A percentile compares a stretch with the other conserved stretches of the same genome.
phyloP scores from a whole-genome alignment of 2,113 vertebrate genomes.

The Bolborhynchus lineola region DNA sequence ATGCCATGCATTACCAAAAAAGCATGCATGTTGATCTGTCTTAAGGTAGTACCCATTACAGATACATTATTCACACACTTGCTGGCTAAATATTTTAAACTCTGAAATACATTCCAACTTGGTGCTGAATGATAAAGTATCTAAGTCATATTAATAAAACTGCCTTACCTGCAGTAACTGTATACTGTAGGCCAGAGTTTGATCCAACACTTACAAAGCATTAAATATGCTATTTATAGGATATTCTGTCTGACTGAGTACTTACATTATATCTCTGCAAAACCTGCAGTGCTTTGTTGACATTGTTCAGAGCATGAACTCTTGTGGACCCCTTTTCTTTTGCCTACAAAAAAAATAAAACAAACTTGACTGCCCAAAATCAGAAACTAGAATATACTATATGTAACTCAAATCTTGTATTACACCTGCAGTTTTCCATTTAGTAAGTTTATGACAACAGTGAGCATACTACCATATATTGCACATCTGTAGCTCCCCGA shows the following conservation, averaged over 20 bases:
- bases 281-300: slow-evolving; percentile 94
- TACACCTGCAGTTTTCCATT: neutral
- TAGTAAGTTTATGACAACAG: neutral
- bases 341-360: slow-evolving; percentile 77
- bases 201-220: neutral
- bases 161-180: neutral
- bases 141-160: neutral
- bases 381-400: neutral
- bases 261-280: slow-evolving; percentile 98
- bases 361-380: slow-evolving; percentile 8
- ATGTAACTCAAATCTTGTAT: neutral
- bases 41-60: neutral
- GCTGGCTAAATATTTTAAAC: neutral
- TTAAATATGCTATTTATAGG: neutral
- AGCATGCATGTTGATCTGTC: neutral
- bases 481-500: neutral
- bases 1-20: neutral
- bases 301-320: slow-evolving; percentile 98
- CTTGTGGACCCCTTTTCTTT: slow-evolving; percentile 95
- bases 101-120: neutral
- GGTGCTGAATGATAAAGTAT: neutral
- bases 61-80: neutral
- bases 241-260: slow-evolving; percentile 3
- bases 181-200: neutral
- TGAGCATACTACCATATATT: neutral